phyloP scores from a whole-genome alignment of 2,797 vertebrate species.

The Prunella strophiata region DNA sequence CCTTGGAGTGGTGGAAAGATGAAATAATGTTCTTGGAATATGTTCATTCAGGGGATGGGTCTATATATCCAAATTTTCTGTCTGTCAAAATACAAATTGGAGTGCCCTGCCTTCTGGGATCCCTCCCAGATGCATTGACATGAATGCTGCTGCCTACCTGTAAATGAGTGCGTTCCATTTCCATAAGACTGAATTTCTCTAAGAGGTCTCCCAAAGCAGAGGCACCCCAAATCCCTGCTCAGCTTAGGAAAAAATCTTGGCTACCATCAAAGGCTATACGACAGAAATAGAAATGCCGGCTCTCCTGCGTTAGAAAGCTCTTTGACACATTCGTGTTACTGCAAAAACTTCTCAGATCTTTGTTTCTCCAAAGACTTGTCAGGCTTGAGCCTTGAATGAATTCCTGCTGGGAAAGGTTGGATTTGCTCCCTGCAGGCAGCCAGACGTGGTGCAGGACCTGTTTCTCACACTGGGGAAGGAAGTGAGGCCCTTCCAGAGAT shows the following conservation, averaged over 20 bases:
- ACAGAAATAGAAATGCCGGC: background rate
- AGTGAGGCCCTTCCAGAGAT: background rate
- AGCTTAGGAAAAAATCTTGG: background rate
- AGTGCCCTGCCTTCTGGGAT: background rate
- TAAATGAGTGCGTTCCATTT: background rate
- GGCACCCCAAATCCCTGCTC: background rate
- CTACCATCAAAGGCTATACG: background rate
- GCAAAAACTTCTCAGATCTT: slow-evolving; percentile 12
- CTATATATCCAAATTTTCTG: background rate
- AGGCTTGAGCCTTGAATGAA: background rate
- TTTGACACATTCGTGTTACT: background rate
- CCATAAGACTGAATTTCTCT: background rate
- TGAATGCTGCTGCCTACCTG: background rate
- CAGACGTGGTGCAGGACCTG: background rate
- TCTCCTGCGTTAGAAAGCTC: background rate
- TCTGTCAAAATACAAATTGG: background rate
- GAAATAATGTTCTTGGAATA: background rate
- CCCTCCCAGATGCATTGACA: background rate
- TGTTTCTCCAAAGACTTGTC: background rate
- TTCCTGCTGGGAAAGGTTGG: background rate
- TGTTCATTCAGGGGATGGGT: background rate
- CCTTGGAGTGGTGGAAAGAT: background rate
- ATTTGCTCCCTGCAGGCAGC: background rate
- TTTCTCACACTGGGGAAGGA: background rate
- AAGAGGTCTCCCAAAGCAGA: background rate